Percentiles rank a stretch among this genome's conserved stretches.
These are phyloP conservation scores for Physeter macrocephalus DNA, from an alignment of 2,113 vertebrate genomes.

Conservation along the genomic window DNA sequence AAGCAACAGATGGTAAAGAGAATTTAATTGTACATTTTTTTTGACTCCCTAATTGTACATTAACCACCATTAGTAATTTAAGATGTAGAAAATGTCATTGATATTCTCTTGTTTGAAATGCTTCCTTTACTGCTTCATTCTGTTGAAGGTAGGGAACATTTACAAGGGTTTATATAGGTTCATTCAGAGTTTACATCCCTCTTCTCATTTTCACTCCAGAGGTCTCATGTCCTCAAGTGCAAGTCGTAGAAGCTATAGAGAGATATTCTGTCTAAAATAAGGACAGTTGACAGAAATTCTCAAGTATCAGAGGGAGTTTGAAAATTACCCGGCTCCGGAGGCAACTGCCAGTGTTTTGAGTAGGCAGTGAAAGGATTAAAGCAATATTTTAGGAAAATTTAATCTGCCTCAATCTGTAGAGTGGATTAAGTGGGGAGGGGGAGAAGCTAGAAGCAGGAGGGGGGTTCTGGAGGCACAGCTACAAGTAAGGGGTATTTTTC, in stretches of 20 bases:
- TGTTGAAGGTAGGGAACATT: neutral
- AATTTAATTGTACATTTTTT: neutral
- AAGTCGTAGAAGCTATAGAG: neutral
- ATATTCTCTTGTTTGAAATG: neutral
- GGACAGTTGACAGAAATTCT: neutral
- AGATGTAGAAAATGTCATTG: neutral
- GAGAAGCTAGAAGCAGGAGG: neutral
- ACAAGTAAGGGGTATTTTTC: neutral
- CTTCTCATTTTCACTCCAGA: neutral
- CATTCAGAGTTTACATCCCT: neutral
- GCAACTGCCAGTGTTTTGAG: neutral
- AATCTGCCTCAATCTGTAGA: neutral
- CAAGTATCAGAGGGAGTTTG: neutral
- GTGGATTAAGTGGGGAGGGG: neutral
- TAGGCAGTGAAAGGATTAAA: neutral
- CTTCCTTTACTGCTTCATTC: neutral
- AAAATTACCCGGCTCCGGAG: neutral
- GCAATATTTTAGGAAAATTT: neutral
- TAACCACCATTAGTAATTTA: neutral
- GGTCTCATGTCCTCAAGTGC: accelerated
- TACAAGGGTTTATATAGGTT: neutral
- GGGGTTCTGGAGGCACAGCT: neutral
- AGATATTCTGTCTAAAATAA: neutral
- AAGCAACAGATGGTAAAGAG: constrained; percentile 14
- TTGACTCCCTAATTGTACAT: neutral